Conservation (phyloP, 2,888 invertebrate genomes). For the Spodoptera exigua region DNA sequence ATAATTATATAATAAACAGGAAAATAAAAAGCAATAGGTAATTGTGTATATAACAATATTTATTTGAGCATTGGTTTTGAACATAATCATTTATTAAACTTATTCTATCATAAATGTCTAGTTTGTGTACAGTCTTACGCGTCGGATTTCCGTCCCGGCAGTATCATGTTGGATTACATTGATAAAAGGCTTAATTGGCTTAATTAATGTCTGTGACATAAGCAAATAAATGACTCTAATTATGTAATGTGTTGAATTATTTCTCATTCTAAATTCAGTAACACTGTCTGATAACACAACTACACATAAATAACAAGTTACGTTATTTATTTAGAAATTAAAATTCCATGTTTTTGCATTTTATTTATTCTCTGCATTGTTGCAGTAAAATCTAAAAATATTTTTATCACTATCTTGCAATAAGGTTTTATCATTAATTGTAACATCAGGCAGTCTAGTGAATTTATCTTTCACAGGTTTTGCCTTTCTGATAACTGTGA, state of each 20-base stretch:
- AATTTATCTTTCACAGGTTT: no score
- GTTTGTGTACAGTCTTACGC: conserved; percentile 54
- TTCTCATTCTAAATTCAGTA: not conserved
- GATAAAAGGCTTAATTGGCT: conserved; percentile 19
- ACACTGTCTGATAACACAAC: no score
- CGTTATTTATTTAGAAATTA: no score
- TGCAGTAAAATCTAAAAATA: no score
- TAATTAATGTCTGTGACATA: conserved; percentile 6
- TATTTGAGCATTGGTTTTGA: conserved; percentile 63
- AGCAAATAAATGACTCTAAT: conserved; percentile 27
- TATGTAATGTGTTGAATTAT: conserved; percentile 4
- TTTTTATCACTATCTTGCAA: no score
- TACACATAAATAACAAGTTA: no score
- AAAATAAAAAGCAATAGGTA: conserved; percentile 8
- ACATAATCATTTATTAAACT: conserved; percentile 36
- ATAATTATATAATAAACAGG: not conserved
- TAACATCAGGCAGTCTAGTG: no score
- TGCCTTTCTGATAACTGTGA: no score
- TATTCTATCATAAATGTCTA: conserved; percentile 48
- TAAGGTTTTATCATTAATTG: no score
- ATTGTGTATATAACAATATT: conserved; percentile 38
- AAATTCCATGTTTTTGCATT: no score
- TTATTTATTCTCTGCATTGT: no score
- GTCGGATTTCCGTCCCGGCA: conserved; percentile 20
- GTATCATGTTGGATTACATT: conserved; percentile 30